Percentiles rank a stretch among this genome's conserved stretches.
Conservation (phyloP, 1,140 invertebrate genomes). For the Vanessa tameamea region DNA sequence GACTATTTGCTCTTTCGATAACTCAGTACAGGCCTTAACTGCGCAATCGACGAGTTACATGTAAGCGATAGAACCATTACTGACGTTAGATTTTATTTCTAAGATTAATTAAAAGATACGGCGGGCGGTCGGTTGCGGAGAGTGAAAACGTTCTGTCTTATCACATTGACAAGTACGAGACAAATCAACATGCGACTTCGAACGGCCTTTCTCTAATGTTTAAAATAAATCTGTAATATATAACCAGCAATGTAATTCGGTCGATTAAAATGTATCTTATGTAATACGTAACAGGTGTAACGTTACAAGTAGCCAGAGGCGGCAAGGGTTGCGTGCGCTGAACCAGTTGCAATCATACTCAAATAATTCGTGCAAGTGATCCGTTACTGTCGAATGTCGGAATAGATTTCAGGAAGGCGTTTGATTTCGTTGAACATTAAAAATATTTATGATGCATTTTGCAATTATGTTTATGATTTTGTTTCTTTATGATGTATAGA, state of each 20-base stretch:
- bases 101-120: slow-evolving; percentile 80
- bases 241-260: slow-evolving; percentile 45
- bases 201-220: slow-evolving; percentile 29
- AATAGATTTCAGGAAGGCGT: slow-evolving; percentile 24
- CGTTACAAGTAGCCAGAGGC: slow-evolving; percentile 64
- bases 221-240: slow-evolving; percentile 19
- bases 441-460: slow-evolving; percentile 19
- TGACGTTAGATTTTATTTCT: slow-evolving; percentile 74
- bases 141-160: slow-evolving; percentile 72
- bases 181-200: slow-evolving; percentile 35
- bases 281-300: slow-evolving; percentile 59
- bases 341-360: slow-evolving; percentile 64
- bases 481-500: slow-evolving; percentile 9
- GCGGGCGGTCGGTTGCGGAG: slow-evolving; percentile 51
- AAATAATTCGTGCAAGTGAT: slow-evolving; percentile 70
- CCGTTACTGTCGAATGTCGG: slow-evolving; percentile 23
- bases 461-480: slow-evolving; percentile 26
- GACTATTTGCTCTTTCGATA: slow-evolving; percentile 43
- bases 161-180: slow-evolving; percentile 49
- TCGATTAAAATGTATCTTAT: slow-evolving; percentile 37
- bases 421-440: slow-evolving; percentile 15
- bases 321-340: slow-evolving; percentile 66
- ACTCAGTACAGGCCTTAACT: slow-evolving; percentile 41
- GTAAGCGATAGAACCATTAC: slow-evolving; percentile 67
- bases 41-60: slow-evolving; percentile 47